Evolutionary conservation across 2,113 vertebrate genomes (phyloP), one percentile per base, ranked within the genome.

Genomic region (Ictidomys tridecemlineatus): DNA sequence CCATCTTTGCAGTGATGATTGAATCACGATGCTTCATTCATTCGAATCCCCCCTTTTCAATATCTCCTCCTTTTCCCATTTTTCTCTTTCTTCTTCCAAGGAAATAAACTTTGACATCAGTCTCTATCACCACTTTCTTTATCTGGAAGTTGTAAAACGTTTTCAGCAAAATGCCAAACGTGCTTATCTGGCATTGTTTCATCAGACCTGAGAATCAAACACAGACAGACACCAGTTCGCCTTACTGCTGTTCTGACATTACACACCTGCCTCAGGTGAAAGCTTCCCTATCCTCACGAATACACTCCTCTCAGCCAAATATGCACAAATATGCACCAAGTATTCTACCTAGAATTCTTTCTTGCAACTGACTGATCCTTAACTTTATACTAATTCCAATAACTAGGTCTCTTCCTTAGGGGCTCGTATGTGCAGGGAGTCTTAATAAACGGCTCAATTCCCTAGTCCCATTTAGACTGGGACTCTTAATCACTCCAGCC

Each of bases 1-100:
- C 53, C 37, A 82, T 53, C 42, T 94, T 89, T 92, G 8, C 48
- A 85, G 56, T 45, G 63, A 94, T 45, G 63, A 94, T 84, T 97
- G 63, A 73, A 0, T 73, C 73, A 42, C 16, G 22, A 69, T 58
- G 14, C 3, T 65, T 93, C 79, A 0, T 65, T 93, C 79, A 0
- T 63, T 78, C 69, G 20, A 95, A 92, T 80, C 1, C 6, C 14
- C 11, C 17, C 4, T 53, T 93, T 94, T 95, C 69, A 67, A 3
- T 13, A 72, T 94, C 45, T 67, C 48, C 30, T 73, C 56, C 34
- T 79, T 82, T 65, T 92, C 37, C 28, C 26, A 79, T 69, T 28
- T 83, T 63, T 65, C 4, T 45, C 20, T 87, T 82, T 34, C 30
- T 69, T 65, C n/a, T 85, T 61, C 39, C 39, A 79, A 84, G 63